Conservation (phyloP, 2,797 vertebrate genomes). For the Helarctos malayanus region DNA sequence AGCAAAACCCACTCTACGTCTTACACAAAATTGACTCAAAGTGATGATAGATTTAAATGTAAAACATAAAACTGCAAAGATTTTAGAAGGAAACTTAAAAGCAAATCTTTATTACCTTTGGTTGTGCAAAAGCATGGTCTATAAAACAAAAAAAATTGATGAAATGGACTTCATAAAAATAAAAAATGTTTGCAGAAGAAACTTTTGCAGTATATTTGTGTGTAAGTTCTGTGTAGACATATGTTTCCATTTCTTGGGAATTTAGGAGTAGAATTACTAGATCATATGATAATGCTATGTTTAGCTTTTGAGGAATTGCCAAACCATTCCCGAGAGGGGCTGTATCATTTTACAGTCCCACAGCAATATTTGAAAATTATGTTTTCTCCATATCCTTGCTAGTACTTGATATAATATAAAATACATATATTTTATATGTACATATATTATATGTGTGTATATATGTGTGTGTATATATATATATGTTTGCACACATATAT, state of each 20-base stretch:
- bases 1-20: background rate
- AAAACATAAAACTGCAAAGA: background rate
- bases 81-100: background rate
- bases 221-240: background rate
- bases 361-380: background rate
- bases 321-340: background rate
- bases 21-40: background rate
- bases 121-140: background rate
- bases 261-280: background rate
- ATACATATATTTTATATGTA: background rate
- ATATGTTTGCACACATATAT: too few relatives aligned
- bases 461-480: too few relatives aligned
- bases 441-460: background rate
- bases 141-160: background rate
- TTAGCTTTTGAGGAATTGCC: background rate
- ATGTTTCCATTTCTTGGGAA: background rate
- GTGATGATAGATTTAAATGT: background rate
- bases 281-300: background rate
- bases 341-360: background rate
- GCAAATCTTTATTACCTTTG: background rate
- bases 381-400: background rate
- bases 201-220: background rate
- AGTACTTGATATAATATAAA: background rate
- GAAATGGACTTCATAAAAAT: background rate
- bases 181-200: background rate